Evolutionary conservation across 2,113 vertebrate species (phyloP), one percentile per base, ranked within the genome.

Genomic region (Sterna hirundo): DNA sequence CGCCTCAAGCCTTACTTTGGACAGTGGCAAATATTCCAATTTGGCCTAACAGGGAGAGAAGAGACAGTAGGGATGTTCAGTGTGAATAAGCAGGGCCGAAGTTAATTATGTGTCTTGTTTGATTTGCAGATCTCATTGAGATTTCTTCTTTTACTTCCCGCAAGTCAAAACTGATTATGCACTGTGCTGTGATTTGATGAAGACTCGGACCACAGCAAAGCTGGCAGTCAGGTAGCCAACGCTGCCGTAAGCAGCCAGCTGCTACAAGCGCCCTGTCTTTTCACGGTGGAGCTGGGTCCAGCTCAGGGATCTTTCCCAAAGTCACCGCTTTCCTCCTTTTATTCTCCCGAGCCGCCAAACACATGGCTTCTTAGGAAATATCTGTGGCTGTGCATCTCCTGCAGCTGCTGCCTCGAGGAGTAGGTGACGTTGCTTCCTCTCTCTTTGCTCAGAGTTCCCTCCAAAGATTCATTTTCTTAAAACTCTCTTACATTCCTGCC

Each of bases 91-190:
- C 19, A 68, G 55, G 40, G 49, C 27, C 2, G 1, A 89, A 94
- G 84, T 91, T 91, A 90, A 91, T 91, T 86, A 91, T 13, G 26
- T 83, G 76, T 93, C 95, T 86, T 72, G 36, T 96, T 82, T 87
- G 81, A 87, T 89, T 70, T 87, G 66, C 15, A 75, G 52, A 83
- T 76, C 57, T 96, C 74, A 87, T 40, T 79, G 89, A 91, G 57
- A 82, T 91, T 93, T 93, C 69, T 91, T 82, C 61, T 82, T 96
- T 91, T 84, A 60, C 51, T 85, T 86, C 84, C 79, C 61, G 34
- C 61, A 94, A 83, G 65, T 96, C 84, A 91, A 87, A 96, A 79
- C 44, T 25, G 25, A 57, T 87, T 78, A 60, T 38, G 32, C n/a
- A 20, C 38, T 42, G 13, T 3, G 2, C 61, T 84, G 61, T 83